Base-by-base conservation (phyloP, 2,113 vertebrate species). In the Cynocephalus volans region DNA sequence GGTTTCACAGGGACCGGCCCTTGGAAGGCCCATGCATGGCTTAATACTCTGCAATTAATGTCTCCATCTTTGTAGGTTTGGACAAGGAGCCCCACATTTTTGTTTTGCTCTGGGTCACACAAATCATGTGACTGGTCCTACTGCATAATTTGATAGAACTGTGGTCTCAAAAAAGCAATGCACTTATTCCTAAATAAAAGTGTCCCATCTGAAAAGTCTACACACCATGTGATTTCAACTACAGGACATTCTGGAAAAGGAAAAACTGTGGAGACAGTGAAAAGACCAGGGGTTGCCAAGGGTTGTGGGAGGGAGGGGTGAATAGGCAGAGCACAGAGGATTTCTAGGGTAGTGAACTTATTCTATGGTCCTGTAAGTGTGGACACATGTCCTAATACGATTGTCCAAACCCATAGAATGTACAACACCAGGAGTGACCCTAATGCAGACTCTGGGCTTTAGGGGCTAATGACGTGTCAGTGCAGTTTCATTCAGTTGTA, bases 291-390 rank as follows among this genome's bases (percentile, higher is more conserved):
- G 45, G 2, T 28, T 36, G 15, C 28, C 36, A 52, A 5, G 48
- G 7, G 14, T 21, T 1, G 7, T 5, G 79, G 19, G 14, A 50
- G 8, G 72, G 19, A 41, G 2, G 7, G 41, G 2, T 24, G 48
- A 11, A 1, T 1, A 18, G 67, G 12, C 14, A 9, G 21, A 3
- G 11, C 50, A 1, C 1, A 0, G 24, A 11, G 26, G n/a, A 18
- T 31, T 14, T 73, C 36, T 41, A 58, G 54, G 76, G 52, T 12
- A 24, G 23, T 24, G 50, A 41, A 70, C 12, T 45, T 26, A 1
- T 10, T 52, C 33, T 60, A 4, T 8, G 60, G 23, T 17, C 19
- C 4, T n/a, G 13, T 28, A 23, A 36, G 17, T 1, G 8, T 31
- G 12, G 10, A 17, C 5, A 31, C 6, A 18, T 13, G 3, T 69